A percentile compares a stretch with the other conserved stretches of the same genome.
Evolutionary conservation across 2,888 invertebrate species (phyloP).

Genomic region (Tetranychus truncatus): DNA sequence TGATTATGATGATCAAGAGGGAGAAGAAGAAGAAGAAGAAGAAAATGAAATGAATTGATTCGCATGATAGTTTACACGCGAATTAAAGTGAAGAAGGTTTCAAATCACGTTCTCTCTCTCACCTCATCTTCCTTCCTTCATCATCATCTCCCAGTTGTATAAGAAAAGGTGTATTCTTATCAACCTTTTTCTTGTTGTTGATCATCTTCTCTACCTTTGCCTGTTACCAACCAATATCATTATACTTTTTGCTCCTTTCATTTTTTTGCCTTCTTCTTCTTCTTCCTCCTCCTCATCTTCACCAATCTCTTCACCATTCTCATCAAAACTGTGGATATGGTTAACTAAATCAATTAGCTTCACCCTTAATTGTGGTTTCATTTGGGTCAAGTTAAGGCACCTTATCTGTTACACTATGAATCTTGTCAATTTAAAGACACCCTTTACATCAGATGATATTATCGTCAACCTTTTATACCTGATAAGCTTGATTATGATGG

Average conservation of each 20-base stretch:
- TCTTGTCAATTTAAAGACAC: neutral
- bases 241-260: slow-evolving; percentile 8
- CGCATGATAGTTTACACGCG: slow-evolving; percentile 3
- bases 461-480: no score
- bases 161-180: slow-evolving; percentile 1
- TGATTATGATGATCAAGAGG: neutral
- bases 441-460: no score
- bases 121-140: slow-evolving; percentile 10
- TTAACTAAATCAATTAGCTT: slow-evolving; percentile 17
- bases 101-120: slow-evolving; percentile 13
- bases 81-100: neutral
- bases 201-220: neutral
- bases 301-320: neutral
- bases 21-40: neutral
- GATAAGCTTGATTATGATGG: no score
- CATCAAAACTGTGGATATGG: slow-evolving; percentile 12
- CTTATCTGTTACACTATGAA: neutral
- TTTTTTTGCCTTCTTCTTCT: slow-evolving; percentile 3
- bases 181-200: neutral
- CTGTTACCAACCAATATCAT: slow-evolving; percentile 13
- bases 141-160: slow-evolving; percentile 4
- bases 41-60: neutral
- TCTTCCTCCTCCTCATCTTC: slow-evolving; percentile 7
- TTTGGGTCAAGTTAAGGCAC: neutral
- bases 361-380: slow-evolving; percentile 9